Percentiles rank a stretch among this genome's conserved stretches.
phyloP scores from a whole-genome alignment of 2,113 vertebrate genomes.

The Guaruba guarouba region DNA sequence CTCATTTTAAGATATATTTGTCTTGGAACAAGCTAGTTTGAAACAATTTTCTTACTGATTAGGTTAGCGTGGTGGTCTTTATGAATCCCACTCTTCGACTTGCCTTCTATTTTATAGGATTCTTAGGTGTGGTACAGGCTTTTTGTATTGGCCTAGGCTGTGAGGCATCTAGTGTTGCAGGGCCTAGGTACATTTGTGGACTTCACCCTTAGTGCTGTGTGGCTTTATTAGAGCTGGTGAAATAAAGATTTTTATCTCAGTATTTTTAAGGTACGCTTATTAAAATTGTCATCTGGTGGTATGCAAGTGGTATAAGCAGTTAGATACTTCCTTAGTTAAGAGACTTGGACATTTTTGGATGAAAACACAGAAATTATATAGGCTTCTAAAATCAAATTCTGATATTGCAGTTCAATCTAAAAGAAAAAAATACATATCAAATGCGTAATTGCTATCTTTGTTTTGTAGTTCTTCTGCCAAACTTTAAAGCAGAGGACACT shows the following conservation, averaged over 20 bases:
- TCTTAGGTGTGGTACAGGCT: background rate
- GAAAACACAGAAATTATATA: background rate
- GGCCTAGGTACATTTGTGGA: background rate
- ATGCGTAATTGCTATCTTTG: background rate
- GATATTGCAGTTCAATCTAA: background rate
- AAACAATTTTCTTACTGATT: background rate
- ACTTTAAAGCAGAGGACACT: conserved; percentile 80
- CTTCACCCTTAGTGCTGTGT: background rate
- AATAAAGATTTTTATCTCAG: background rate
- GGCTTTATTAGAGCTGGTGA: background rate
- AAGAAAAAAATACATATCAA: background rate
- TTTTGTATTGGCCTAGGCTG: background rate
- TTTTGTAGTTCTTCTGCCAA: conserved; percentile 84
- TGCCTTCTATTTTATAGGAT: background rate
- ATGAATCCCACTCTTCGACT: background rate
- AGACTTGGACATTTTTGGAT: background rate
- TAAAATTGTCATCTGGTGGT: background rate
- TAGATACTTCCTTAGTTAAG: background rate
- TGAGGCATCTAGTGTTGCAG: background rate
- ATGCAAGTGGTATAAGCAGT: background rate
- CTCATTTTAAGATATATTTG: background rate
- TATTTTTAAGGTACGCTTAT: background rate
- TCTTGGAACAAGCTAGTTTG: background rate
- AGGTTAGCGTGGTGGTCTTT: background rate
- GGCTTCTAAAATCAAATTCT: background rate